Evolutionary conservation across 2,888 invertebrate species (phyloP).

Genomic region (Dasysyrphus tricinctus): DNA sequence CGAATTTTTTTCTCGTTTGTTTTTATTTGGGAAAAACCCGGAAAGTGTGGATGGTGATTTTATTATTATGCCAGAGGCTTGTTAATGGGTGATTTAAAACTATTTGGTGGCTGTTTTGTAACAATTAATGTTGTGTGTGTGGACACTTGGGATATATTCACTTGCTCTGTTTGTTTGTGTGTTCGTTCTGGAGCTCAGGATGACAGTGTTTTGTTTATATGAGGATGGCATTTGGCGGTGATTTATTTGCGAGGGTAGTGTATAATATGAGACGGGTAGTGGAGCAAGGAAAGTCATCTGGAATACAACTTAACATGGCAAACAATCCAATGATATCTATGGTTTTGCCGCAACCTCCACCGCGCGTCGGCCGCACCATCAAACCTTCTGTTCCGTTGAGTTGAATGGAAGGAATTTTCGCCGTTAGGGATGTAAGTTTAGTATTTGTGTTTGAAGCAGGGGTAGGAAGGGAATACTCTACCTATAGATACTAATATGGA

Average conservation of each 20-base stretch:
- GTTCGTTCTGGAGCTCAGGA: neutral
- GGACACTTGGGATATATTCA: slow-evolving; percentile 28
- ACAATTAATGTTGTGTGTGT: slow-evolving; percentile 64
- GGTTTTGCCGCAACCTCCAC: neutral
- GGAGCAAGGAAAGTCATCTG: slow-evolving; percentile 11
- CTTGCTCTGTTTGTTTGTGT: neutral
- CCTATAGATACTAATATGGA: neutral
- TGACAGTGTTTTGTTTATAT: slow-evolving; percentile 38
- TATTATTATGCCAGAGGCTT: slow-evolving; percentile 73
- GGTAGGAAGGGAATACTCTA: neutral
- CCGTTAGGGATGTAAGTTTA: slow-evolving; percentile 25
- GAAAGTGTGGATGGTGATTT: slow-evolving; percentile 61
- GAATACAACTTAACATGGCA: slow-evolving; percentile 60
- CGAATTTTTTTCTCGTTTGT: neutral
- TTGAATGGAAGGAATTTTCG: slow-evolving; percentile 29
- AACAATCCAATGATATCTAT: slow-evolving; percentile 21
- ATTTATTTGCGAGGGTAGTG: slow-evolving; percentile 61
- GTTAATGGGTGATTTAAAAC: slow-evolving; percentile 75
- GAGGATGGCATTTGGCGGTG: slow-evolving; percentile 63
- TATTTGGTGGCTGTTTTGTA: slow-evolving; percentile 73
- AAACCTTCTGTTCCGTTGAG: neutral
- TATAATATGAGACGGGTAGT: neutral
- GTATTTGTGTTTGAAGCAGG: slow-evolving; percentile 25
- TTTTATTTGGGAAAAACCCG: slow-evolving; percentile 26
- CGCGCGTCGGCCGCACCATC: neutral